A percentile compares a stretch with the other conserved stretches of the same genome.
Evolutionary conservation across 92 coral and sea anemone genomes (phyloP).

Genomic region (Epizoanthus rinbou): DNA sequence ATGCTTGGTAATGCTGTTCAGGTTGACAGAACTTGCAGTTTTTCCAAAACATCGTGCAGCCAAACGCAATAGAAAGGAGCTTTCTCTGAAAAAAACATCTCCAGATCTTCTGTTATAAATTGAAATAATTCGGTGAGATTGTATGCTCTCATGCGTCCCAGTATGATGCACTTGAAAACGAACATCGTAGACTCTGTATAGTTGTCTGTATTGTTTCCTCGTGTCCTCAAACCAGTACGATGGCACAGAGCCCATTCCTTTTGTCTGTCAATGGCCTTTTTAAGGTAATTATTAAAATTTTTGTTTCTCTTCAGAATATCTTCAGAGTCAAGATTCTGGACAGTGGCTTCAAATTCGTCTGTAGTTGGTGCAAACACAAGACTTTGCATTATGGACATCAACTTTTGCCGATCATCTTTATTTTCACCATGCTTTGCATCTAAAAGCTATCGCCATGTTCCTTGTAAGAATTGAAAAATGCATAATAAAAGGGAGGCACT

Average conservation of each 20-base stretch:
- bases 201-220: slow-evolving; percentile 77
- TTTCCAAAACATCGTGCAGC: slow-evolving; percentile 61
- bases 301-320: slow-evolving; percentile 35
- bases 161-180: slow-evolving; percentile 56
- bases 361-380: slow-evolving; percentile 53
- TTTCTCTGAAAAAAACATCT: slow-evolving; percentile 59
- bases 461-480: slow-evolving; percentile 67
- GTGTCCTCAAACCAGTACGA: slow-evolving; percentile 44
- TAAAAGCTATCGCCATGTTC: slow-evolving; percentile 64
- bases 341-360: slow-evolving; percentile 43
- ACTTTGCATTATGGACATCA: slow-evolving; percentile 52
- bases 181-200: slow-evolving; percentile 65
- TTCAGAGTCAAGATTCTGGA: slow-evolving; percentile 32
- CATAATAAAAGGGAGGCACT: slow-evolving; percentile 52
- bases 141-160: slow-evolving; percentile 52
- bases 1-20: slow-evolving; percentile 34
- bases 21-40: slow-evolving; percentile 40
- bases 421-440: slow-evolving; percentile 43
- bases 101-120: slow-evolving; percentile 58
- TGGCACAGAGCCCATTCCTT: slow-evolving; percentile 55
- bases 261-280: slow-evolving; percentile 42
- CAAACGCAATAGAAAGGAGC: slow-evolving; percentile 50
- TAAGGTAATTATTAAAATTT: slow-evolving; percentile 43
- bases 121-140: slow-evolving; percentile 56
- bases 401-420: slow-evolving; percentile 50